These are phyloP conservation scores for Ctena decussata DNA, from an alignment of 2,888 invertebrate genomes.

Conservation along the genomic window DNA sequence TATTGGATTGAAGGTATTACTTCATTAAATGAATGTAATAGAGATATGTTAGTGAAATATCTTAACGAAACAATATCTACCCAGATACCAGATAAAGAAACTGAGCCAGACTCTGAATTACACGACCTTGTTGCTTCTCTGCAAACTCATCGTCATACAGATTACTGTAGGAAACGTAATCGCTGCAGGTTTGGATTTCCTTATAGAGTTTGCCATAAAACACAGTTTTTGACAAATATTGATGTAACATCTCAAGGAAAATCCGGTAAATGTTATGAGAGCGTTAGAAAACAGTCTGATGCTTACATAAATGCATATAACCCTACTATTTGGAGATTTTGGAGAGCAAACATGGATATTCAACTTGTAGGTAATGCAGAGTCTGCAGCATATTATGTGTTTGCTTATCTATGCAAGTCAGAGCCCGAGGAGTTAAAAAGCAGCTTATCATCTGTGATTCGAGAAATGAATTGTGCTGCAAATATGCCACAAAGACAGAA, in stretches of 20 bases:
- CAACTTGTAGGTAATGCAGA: constrained; percentile 36
- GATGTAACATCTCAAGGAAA: background rate
- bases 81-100: constrained; percentile 9
- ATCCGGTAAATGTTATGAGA: constrained; percentile 34
- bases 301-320: constrained; percentile 49
- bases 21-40: background rate
- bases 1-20: constrained; percentile 45
- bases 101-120: constrained; percentile 7
- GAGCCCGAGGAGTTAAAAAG: constrained; percentile 52
- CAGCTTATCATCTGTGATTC: background rate
- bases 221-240: constrained; percentile 20
- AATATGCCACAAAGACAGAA: background rate
- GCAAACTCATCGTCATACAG: constrained; percentile 48
- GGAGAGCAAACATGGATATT: constrained; percentile 61
- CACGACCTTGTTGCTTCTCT: constrained; percentile 25
- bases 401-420: constrained; percentile 52
- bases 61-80: constrained; percentile 39
- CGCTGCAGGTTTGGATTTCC: constrained; percentile 56
- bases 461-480: background rate
- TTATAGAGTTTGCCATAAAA: background rate
- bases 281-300: constrained; percentile 4
- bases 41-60: background rate
- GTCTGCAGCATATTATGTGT: constrained; percentile 56
- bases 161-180: constrained; percentile 20
- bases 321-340: constrained; percentile 37